Evolutionary conservation across 2,113 vertebrate genomes (phyloP), one percentile per base, ranked within the genome.

Genomic region (Daubentonia madagascariensis): DNA sequence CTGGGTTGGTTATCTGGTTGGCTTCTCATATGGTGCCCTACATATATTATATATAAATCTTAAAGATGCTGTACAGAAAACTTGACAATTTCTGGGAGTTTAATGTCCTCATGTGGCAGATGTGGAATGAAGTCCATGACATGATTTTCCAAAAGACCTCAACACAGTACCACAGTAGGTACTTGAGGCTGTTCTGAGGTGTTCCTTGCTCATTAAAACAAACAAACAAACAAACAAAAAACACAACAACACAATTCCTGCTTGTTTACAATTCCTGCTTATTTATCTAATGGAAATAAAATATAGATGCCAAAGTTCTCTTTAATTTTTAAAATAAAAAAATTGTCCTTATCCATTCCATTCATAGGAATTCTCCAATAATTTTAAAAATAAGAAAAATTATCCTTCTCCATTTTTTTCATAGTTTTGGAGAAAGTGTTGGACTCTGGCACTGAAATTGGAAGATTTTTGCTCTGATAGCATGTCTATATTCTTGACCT

Each of bases 391-490:
- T 52, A 50, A 35, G 75, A 78, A 98, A 99, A 0, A 84, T 99
- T 97, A 99, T 99, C 99, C 98, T 63, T 83, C 14, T 75, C 6
- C 1, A 63, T 3, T 20, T 99, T 35, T 98, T 99, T 70, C 99
- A 99, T 94, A 99, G 99, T 2, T 99, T 99, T 88, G 99, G 99
- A 90, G 98, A 98, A 35, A 99, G 99, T 8, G 98, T 99, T 89
- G 99, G 99, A 94, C 98, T 99, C 25, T 99, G 99, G 99, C 98
- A 87, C 98, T 99, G 93, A 99, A 99, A 98, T 98, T 99, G 97
- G 99, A 99, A 86, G 98, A 98, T 12, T 98, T 99, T 73, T 99
- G 98, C 72, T 98, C 98, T 97, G 98, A 98, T 80, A 98, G 73
- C 98, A 99, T 3, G 94, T 99, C 76, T 99, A 99, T n/a, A 99